Evolutionary conservation across 2,113 vertebrate species (phyloP), one percentile per base, ranked within the genome.

Genomic region (Ranitomeya variabilis): DNA sequence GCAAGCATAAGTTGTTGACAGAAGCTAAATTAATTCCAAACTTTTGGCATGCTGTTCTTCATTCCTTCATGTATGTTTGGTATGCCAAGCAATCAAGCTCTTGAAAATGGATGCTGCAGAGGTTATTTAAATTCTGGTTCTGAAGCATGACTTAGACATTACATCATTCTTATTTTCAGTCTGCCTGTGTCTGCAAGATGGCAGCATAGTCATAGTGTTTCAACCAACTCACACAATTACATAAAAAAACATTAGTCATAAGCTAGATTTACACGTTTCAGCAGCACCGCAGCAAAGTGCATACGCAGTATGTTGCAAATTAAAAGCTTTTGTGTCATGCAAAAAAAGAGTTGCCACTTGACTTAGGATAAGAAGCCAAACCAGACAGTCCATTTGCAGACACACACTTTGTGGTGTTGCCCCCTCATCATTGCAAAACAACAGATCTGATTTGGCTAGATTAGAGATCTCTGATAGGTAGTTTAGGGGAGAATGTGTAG

Each of bases 1-100:
- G 79, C 81, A 79, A 89, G 87, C 74, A 59, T 78, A 89, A 89
- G 73, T 76, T 89, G 87, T 89, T 85, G 87, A 85, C 87, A 89
- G 87, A 85, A 89, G 87, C 81, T 84, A 89, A 85, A 89, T 89
- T 79, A 89, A 85, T 85, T 89, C 87, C 81, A 85, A 89, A 85
- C 81, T 66, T 89, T 89, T 89, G 87, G 87, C 81, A 89, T 83
- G 87, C 60, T 21, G 52, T 55, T 16, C 87, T 79, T 64, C 81
- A 69, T 89, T 89, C 73, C 74, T 79, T 66, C 87, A 79, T 89
- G 87, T 79, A 66, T 89, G 87, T 84, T 69, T 77, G 76, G 73
- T 71, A 84, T 89, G 87, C 87, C 74, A 89, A 89, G 87, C 82
- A 89, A 85, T 89, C 73, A 89, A 74, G n/a, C 45, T 55, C 81